These are phyloP conservation scores for Melipona quadrifasciata DNA, from an alignment of 1,140 invertebrate genomes.

Conservation along the genomic window DNA sequence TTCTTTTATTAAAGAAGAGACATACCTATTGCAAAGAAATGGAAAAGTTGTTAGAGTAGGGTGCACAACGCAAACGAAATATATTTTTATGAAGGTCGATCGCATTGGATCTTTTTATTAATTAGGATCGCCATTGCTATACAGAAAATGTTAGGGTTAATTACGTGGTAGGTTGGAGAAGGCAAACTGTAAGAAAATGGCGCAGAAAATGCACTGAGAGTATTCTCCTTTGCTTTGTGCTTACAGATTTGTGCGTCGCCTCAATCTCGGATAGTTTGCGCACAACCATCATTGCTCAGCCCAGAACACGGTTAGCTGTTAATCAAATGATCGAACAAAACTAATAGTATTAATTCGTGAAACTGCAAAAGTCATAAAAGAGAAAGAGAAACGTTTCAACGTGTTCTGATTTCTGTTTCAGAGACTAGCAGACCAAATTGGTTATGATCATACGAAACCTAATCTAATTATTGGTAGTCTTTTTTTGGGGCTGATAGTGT, in stretches of 20 bases:
- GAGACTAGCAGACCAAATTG: constrained; percentile 79
- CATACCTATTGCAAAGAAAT: background rate
- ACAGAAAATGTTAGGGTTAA: constrained; percentile 71
- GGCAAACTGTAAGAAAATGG: constrained; percentile 76
- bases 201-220: constrained; percentile 81
- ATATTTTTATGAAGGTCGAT: constrained; percentile 7
- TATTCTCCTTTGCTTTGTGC: constrained; percentile 82
- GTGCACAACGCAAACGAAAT: constrained; percentile 4
- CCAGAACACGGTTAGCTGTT: constrained; percentile 80
- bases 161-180: constrained; percentile 77
- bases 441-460: constrained; percentile 71
- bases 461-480: constrained; percentile 67
- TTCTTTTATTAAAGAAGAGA: constrained; percentile 30
- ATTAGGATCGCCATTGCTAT: constrained; percentile 75
- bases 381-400: constrained; percentile 71
- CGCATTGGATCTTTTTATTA: constrained; percentile 21
- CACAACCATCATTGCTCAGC: constrained; percentile 80
- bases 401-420: constrained; percentile 82
- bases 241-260: constrained; percentile 82
- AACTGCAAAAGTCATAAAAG: constrained; percentile 54
- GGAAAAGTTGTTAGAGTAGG: constrained; percentile 7
- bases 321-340: constrained; percentile 69
- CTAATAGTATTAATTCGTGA: constrained; percentile 64
- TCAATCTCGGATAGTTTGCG: constrained; percentile 81
- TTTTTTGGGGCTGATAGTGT: constrained; percentile 63